phyloP scores from a whole-genome alignment of 1,140 invertebrate species.

The Halesus radiatus region DNA sequence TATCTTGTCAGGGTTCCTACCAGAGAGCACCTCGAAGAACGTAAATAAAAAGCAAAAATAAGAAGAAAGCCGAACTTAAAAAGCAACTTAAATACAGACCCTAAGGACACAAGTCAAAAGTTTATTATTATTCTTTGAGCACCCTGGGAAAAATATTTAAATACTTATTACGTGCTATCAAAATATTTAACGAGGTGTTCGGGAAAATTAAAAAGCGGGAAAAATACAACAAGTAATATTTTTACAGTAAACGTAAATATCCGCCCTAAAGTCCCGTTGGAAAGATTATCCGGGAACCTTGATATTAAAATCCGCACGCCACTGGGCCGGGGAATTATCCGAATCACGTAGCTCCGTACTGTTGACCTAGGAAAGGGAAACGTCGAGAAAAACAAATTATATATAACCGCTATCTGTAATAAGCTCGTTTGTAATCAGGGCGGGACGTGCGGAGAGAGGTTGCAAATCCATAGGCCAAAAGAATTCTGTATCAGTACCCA shows the following conservation, averaged over 20 bases:
- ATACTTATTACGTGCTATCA: not conserved
- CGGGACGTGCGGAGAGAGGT: not conserved
- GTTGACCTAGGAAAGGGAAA: constrained; percentile 15
- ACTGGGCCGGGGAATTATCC: not conserved
- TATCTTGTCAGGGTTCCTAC: too few species aligned
- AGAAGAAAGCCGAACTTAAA: too few species aligned
- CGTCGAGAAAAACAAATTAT: constrained; percentile 12
- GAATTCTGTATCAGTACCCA: not conserved
- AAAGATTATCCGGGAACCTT: not conserved
- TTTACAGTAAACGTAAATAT: not conserved
- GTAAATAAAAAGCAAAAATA: too few species aligned
- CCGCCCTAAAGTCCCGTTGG: too few species aligned
- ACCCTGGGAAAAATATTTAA: not conserved
- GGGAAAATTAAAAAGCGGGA: not conserved
- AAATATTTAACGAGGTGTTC: not conserved
- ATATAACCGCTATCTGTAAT: constrained; percentile 23
- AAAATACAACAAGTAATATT: not conserved
- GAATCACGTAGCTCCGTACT: not conserved
- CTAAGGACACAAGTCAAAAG: too few species aligned
- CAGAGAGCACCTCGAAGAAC: too few species aligned
- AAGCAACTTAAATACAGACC: too few species aligned
- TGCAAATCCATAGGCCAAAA: not conserved
- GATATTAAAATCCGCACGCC: not conserved
- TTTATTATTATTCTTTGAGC: not conserved
- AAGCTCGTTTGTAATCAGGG: constrained; percentile 27